phyloP scores from a whole-genome alignment of 2,888 invertebrate species.

The Coleophora flavipennella region DNA sequence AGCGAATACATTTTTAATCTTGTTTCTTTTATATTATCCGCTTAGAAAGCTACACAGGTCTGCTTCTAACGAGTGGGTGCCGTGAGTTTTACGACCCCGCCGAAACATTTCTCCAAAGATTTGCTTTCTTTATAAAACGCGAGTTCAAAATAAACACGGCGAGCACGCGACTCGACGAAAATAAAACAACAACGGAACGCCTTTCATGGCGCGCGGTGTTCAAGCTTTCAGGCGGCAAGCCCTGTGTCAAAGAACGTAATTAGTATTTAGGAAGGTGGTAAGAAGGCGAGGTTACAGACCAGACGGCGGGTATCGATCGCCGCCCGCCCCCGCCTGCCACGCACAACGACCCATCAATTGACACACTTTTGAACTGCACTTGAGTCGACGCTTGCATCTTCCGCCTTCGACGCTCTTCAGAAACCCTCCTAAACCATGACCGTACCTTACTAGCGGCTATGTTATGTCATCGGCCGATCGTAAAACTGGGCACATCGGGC shows the following conservation, averaged over 20 bases:
- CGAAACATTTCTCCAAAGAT: no score
- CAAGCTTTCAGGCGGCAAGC: constrained; percentile 36
- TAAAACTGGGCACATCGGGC: no score
- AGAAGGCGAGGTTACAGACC: constrained; percentile 73
- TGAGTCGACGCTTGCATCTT: constrained; percentile 31
- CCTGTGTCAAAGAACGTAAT: constrained; percentile 73
- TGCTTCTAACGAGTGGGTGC: background rate
- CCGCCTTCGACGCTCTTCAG: no score
- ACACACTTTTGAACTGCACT: constrained; percentile 54
- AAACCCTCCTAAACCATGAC: no score
- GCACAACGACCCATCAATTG: constrained; percentile 70
- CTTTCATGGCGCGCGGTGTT: constrained; percentile 63
- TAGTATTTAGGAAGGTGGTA: constrained; percentile 74
- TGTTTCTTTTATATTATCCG: constrained; percentile 65
- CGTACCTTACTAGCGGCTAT: no score
- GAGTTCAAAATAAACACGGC: constrained; percentile 3
- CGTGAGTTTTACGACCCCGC: background rate
- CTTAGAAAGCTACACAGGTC: constrained; percentile 36
- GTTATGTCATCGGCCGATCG: no score
- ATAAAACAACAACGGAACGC: constrained; percentile 39
- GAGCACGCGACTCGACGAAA: constrained; percentile 37
- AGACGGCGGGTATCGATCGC: constrained; percentile 78
- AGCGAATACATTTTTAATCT: constrained; percentile 70
- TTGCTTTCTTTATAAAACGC: no score
- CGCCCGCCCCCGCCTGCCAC: constrained; percentile 70